A percentile compares a stretch with the other conserved stretches of the same genome.
Conservation (phyloP, 2,113 vertebrate genomes). For the Orthonyx spaldingii region DNA sequence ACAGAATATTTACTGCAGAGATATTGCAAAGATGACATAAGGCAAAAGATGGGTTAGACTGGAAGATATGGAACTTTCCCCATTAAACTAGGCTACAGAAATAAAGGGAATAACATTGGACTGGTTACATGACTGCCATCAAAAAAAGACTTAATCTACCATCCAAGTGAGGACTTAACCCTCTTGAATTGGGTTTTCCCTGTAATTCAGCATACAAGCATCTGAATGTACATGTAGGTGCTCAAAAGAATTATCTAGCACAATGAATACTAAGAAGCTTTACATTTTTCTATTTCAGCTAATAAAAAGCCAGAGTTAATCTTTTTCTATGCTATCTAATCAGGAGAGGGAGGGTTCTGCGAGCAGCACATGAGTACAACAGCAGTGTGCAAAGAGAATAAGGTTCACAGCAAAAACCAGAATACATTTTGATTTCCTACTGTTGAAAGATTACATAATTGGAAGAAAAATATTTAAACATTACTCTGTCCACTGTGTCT, state of each 20-base stretch:
- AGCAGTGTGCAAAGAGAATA: fast-evolving
- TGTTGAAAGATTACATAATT: not conserved
- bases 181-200: not conserved
- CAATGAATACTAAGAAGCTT: not conserved
- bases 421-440: not conserved
- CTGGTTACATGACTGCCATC: fast-evolving
- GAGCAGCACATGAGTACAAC: not conserved
- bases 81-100: not conserved
- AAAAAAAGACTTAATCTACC: not conserved
- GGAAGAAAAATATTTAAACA: not conserved
- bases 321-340: not conserved
- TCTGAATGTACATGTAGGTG: not conserved
- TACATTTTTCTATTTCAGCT: not conserved
- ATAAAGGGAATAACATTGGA: not conserved
- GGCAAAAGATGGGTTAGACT: not conserved
- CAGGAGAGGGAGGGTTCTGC: not conserved
- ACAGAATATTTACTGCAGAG: not conserved
- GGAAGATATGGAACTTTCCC: not conserved
- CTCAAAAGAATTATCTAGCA: not conserved
- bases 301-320: not conserved
- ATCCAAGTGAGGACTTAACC: not conserved
- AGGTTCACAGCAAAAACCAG: not conserved
- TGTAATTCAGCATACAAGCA: not conserved
- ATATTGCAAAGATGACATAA: not conserved
- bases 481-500: not conserved